A percentile compares a stretch with the other conserved stretches of the same genome.
phyloP scores from a whole-genome alignment of 1,140 invertebrate genomes.

The Papilio machaon region DNA sequence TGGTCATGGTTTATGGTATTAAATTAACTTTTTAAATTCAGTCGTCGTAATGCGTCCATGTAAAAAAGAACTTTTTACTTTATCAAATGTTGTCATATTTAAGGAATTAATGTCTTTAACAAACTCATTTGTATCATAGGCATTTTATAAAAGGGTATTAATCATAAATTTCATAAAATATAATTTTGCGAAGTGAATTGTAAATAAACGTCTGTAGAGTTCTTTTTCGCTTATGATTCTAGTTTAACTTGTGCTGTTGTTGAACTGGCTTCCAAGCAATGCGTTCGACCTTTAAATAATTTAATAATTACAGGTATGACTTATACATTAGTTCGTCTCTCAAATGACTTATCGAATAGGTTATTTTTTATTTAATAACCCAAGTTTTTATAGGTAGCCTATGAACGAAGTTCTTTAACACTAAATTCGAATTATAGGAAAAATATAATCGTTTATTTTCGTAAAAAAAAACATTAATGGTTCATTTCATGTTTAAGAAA shows the following conservation, averaged over 20 bases:
- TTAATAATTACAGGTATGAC: constrained; percentile 20
- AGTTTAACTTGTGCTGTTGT: neutral
- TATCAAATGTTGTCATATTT: no score
- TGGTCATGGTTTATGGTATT: no score
- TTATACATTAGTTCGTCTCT: constrained; percentile 2
- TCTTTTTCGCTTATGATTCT: neutral
- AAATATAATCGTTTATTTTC: no score
- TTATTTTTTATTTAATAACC: neutral
- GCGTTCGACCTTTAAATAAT: constrained; percentile 24
- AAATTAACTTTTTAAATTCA: no score
- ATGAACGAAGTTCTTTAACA: neutral
- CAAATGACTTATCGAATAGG: neutral
- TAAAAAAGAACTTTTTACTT: no score
- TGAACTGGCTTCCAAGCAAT: neutral
- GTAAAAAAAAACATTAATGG: no score
- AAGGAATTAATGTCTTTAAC: no score
- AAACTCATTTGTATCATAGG: no score
- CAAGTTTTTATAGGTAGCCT: neutral
- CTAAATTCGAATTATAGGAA: neutral
- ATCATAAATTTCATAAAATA: neutral
- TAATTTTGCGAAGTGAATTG: neutral
- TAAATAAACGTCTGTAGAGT: neutral
- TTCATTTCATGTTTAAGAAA: no score
- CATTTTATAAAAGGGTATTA: no score
- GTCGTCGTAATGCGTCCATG: no score